These are phyloP conservation scores for Argyresthia goedartella DNA, from an alignment of 2,888 invertebrate genomes.

Conservation along the genomic window DNA sequence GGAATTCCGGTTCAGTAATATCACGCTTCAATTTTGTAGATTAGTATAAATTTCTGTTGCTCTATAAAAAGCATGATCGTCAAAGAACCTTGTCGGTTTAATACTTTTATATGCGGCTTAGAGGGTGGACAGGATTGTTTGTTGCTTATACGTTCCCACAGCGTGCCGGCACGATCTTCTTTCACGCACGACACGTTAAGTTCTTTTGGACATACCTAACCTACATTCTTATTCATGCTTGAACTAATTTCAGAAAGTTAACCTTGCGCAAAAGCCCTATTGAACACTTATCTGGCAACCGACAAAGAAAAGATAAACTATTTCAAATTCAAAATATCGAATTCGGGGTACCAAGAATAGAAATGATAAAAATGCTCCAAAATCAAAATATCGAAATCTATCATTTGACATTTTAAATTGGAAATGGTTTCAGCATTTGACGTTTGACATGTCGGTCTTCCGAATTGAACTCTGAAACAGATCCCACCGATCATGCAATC, in stretches of 20 bases:
- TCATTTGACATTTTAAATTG: no score
- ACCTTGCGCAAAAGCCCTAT: background rate
- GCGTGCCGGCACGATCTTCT: constrained; percentile 5
- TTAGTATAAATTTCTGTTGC: no score
- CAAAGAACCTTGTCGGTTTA: no score
- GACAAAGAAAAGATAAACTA: no score
- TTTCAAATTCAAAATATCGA: no score
- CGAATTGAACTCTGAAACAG: constrained; percentile 36
- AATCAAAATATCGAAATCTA: no score
- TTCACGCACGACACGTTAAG: background rate
- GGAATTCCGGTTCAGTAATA: no score
- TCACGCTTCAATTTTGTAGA: no score
- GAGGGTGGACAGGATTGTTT: constrained; percentile 1
- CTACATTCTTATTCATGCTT: no score
- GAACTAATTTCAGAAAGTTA: background rate
- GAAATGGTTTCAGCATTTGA: background rate
- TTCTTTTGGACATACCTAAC: no score
- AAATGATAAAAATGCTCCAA: background rate
- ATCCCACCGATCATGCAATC: constrained; percentile 12
- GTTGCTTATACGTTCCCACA: constrained; percentile 4
- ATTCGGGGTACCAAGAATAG: background rate
- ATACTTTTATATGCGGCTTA: background rate
- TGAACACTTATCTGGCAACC: background rate
- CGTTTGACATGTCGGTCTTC: constrained; percentile 14
- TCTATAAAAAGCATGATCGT: background rate